Conservation (phyloP, 2,888 invertebrate species). For the Lumbricus terrestris region DNA sequence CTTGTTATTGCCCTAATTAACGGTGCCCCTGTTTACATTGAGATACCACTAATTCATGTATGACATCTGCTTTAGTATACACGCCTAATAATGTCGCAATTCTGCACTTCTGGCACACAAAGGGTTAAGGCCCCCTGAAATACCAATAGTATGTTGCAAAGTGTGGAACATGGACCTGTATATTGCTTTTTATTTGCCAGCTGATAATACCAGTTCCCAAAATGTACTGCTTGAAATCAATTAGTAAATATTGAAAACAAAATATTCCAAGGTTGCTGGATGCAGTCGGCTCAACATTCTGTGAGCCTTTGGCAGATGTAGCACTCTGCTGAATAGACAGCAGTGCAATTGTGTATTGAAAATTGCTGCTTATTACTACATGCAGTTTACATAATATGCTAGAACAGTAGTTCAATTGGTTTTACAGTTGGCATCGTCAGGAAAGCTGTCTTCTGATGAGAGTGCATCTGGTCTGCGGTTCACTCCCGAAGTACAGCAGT, state of each 20-base stretch:
- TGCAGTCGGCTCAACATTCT: neutral
- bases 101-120: too few species aligned
- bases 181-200: neutral
- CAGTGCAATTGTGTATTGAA: neutral
- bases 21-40: too few species aligned
- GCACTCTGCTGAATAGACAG: neutral
- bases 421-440: neutral
- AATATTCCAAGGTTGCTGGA: neutral
- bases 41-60: too few species aligned
- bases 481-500: neutral
- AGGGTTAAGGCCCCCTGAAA: too few species aligned
- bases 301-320: neutral
- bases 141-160: too few species aligned
- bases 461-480: neutral
- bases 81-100: too few species aligned
- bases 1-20: too few species aligned
- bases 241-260: neutral
- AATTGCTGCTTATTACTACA: neutral
- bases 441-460: neutral
- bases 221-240: neutral
- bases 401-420: neutral
- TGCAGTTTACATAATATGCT: neutral
- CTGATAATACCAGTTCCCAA: neutral
- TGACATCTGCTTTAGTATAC: too few species aligned
- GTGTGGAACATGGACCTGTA: neutral